These are phyloP conservation scores for Pseudopodoces humilis DNA, from an alignment of 2,113 vertebrate species.

Conservation along the genomic window DNA sequence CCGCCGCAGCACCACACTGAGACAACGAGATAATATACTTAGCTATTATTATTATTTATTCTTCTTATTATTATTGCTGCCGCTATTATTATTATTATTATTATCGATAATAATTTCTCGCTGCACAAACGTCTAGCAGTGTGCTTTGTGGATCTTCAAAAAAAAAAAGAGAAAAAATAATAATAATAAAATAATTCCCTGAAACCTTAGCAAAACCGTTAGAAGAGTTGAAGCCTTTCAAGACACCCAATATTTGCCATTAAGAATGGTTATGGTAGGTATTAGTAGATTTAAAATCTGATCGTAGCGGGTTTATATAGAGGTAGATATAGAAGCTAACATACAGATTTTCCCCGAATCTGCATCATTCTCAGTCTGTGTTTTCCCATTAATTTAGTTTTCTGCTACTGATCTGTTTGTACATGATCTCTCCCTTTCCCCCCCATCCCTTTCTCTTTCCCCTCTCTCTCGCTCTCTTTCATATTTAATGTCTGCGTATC, in stretches of 20 bases:
- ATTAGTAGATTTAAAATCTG: slow-evolving; percentile 78
- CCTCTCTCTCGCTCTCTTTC: slow-evolving; percentile 36
- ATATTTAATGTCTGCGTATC: slow-evolving; percentile 73
- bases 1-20: neutral
- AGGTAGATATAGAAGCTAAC: slow-evolving; percentile 57
- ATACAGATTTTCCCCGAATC: slow-evolving; percentile 65
- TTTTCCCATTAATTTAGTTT: slow-evolving; percentile 77
- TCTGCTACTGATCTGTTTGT: slow-evolving; percentile 72
- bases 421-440: slow-evolving; percentile 59
- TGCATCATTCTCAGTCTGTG: slow-evolving; percentile 72
- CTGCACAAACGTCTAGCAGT: slow-evolving; percentile 68
- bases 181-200: slow-evolving; percentile 67
- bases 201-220: slow-evolving; percentile 76
- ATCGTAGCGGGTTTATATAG: slow-evolving; percentile 65
- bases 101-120: neutral
- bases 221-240: slow-evolving; percentile 81
- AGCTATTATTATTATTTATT: neutral
- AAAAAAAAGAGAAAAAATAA: slow-evolving; percentile 27
- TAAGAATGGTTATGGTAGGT: slow-evolving; percentile 99
- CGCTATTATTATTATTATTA: neutral
- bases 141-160: slow-evolving; percentile 71
- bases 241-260: slow-evolving; percentile 79
- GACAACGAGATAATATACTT: neutral
- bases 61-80: neutral
- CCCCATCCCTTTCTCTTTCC: slow-evolving; percentile 8